These are phyloP conservation scores for Acronicta aceris DNA, from an alignment of 2,888 invertebrate genomes.

Conservation along the genomic window DNA sequence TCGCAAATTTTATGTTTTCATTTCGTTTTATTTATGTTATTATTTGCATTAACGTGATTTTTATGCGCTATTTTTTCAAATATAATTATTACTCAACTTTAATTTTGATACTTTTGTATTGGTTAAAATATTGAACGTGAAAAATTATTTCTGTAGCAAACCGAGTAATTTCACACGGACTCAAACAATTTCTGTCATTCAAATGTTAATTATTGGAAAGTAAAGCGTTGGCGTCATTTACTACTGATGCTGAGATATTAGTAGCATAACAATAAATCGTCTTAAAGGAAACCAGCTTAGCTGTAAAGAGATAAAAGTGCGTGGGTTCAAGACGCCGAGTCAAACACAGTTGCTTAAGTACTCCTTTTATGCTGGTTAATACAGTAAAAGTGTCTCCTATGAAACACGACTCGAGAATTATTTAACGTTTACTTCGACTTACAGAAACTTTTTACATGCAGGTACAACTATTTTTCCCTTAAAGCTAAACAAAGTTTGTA, in stretches of 20 bases:
- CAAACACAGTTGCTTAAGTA: constrained; percentile 82
- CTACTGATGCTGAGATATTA: constrained; percentile 76
- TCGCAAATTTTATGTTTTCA: constrained; percentile 26
- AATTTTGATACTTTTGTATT: neutral
- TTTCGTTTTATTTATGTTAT: constrained; percentile 3
- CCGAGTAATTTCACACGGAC: constrained; percentile 39
- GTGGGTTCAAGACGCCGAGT: constrained; percentile 76
- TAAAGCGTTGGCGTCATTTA: constrained; percentile 76
- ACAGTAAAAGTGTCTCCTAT: constrained; percentile 54
- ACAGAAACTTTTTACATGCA: constrained; percentile 16
- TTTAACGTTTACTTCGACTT: constrained; percentile 37
- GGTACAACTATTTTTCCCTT: constrained; percentile 5
- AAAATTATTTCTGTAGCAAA: constrained; percentile 30
- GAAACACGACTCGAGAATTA: constrained; percentile 53
- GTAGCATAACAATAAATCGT: constrained; percentile 86
- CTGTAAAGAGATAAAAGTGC: constrained; percentile 85
- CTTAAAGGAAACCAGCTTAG: constrained; percentile 82
- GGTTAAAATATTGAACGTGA: constrained; percentile 8
- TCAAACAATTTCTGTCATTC: constrained; percentile 64
- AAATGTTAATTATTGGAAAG: constrained; percentile 82
- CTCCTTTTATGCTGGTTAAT: constrained; percentile 81
- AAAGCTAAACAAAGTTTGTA: constrained; percentile 21
- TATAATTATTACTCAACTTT: neutral
- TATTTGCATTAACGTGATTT: neutral
- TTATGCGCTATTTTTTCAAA: neutral